Percentiles rank a stretch among this genome's conserved stretches.
These are phyloP conservation scores for Caradrina clavipalpis DNA, from an alignment of 2,888 invertebrate genomes.

Conservation along the genomic window DNA sequence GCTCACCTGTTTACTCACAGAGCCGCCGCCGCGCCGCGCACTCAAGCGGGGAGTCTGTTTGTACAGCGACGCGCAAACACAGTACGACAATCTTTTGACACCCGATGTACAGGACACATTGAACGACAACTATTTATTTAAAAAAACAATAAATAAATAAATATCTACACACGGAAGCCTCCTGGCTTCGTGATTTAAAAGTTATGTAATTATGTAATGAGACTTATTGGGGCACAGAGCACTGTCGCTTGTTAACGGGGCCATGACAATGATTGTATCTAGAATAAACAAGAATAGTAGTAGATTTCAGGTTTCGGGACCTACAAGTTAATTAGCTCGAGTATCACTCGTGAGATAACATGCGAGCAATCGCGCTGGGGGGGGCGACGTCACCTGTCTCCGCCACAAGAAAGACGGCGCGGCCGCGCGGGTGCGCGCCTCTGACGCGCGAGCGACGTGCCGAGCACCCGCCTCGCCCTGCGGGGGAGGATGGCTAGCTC, in stretches of 20 bases:
- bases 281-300: too few species aligned
- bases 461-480: too few species aligned
- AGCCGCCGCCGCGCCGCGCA: constrained; percentile 10
- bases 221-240: too few species aligned
- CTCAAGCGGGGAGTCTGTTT: constrained; percentile 19
- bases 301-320: not conserved
- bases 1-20: constrained; percentile 27
- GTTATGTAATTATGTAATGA: not conserved
- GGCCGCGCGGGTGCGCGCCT: constrained; percentile 7
- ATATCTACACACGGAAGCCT: not conserved
- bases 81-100: not conserved
- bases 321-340: not conserved
- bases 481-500: too few species aligned
- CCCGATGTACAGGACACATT: not conserved
- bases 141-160: too few species aligned
- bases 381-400: constrained; percentile 31
- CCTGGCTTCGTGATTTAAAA: not conserved
- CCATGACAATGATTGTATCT: not conserved
- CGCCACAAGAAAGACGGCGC: constrained; percentile 31
- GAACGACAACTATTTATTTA: not conserved
- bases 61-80: constrained; percentile 14
- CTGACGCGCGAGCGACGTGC: not conserved
- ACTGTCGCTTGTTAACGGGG: too few species aligned
- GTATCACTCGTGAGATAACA: constrained; percentile 14
- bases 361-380: not conserved